phyloP scores from a whole-genome alignment of 2,797 vertebrate species.

The Psittacula derbiana region DNA sequence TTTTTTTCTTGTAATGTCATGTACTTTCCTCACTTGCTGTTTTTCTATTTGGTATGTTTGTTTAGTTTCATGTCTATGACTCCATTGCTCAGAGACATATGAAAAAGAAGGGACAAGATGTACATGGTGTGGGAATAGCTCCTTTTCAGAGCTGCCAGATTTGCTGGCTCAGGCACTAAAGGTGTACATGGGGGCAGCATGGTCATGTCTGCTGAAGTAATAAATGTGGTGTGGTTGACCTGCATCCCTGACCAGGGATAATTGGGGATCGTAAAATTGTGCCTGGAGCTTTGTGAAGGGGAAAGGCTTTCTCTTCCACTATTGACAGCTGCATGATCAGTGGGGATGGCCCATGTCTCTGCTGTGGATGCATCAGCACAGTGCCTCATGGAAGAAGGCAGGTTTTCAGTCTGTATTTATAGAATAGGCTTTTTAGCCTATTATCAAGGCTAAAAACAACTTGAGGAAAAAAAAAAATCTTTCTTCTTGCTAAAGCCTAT shows the following conservation, averaged over 20 bases:
- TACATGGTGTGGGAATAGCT: not conserved
- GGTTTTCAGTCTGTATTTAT: not conserved
- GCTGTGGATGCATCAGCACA: not conserved
- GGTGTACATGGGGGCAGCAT: rapidly evolving
- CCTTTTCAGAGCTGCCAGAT: not conserved
- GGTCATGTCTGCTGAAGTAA: rapidly evolving
- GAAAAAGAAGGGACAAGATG: no score
- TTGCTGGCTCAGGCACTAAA: not conserved
- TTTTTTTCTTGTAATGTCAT: constrained; percentile 50
- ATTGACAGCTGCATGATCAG: rapidly evolving
- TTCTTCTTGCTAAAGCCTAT: not conserved
- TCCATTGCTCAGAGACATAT: not conserved
- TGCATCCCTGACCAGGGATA: not conserved
- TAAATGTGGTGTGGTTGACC: not conserved
- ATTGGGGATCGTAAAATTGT: rapidly evolving
- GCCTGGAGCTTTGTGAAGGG: not conserved
- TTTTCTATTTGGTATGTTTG: not conserved
- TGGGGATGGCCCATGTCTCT: not conserved
- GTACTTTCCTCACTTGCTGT: not conserved
- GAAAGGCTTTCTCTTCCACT: not conserved
- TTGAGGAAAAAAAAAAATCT: not conserved
- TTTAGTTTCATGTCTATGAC: not conserved
- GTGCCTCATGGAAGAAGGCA: not conserved
- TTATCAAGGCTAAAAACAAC: not conserved
- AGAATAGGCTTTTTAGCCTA: not conserved